Evolutionary conservation across 1,140 invertebrate genomes (phyloP), one percentile per base, ranked within the genome.

Genomic region (Ceratina calcarata): DNA sequence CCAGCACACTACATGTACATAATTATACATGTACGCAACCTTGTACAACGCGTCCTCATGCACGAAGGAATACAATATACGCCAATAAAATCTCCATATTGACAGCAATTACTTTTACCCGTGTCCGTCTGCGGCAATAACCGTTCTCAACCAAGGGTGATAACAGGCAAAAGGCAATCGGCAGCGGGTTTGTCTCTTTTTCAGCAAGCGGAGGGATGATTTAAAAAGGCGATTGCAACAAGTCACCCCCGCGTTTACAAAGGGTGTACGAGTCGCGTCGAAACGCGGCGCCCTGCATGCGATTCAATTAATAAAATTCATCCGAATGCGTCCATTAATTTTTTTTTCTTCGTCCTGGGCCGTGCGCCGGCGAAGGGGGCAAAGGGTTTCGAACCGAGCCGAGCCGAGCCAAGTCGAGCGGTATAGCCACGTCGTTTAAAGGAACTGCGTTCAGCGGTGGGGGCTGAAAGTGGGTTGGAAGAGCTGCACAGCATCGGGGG

Each of bases 291-390:
- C 78, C 83, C 82, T 65, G 79, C 76, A 82, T 71, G 86, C 86
- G 86, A 88, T 92, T 91, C 89, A 92, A 90, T 92, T 93, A 92
- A 92, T 91, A 92, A 91, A 91, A 90, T 89, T 91, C 88, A 90
- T 90, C 88, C 86, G 86, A 90, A 91, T 89, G 88, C 89, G 85
- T 89, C 88, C 87, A 90, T 91, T 91, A 91, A 92, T 92, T 90
- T 88, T 88, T 86, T 89, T 89, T 88, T 89, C 61, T 61, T 45
- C n/a, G n/a, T 37, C 60, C 60, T 72, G 69, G 51, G 45, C 27
- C 24, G 13, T 16, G 51, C 22, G 78, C 70, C 82, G 67, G 49
- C 74, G 67, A 78, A 81, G 78, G 82, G 74, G 84, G 81, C 79
- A 85, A 90, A 90, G 88, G 87, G 84, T 88, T 89, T 83, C 72